Evolutionary conservation across 2,888 invertebrate species (phyloP), one percentile per base, ranked within the genome.

Genomic region (Tenthredo scrophulariae): DNA sequence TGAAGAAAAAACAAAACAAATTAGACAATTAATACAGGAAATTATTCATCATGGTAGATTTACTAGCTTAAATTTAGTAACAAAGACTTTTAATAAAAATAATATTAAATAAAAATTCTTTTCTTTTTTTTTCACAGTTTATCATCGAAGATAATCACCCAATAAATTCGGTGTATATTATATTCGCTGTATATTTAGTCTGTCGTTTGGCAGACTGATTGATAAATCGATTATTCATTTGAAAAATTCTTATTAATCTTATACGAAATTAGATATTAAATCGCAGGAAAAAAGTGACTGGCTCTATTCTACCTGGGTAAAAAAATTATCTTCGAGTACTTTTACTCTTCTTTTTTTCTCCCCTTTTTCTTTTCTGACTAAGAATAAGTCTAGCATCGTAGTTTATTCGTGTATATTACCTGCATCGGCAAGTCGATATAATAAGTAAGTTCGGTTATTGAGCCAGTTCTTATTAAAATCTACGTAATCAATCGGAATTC

Each of bases 401-500:
- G 58, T 80, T 80, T 40, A 33, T 80, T 58, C 80, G 37, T n/a
- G 40, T 80, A 37, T 65, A 58, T 6, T 62, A 40, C 33, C 18
- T 33, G 1, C 37, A 65, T 85, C 29, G 75, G 15, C 58, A 26
- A 86, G 79, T 82, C 46, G 67, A 84, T 33, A 65, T 84, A 13
- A n/a, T n/a, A 0, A 33, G 33, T 33, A 37, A 65, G 46, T 74
- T 77, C 65, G 18, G 22, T 77, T 84, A 77, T 40, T 58, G 22
- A 84, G 77, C 77, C 77, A 77, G 77, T 77, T 77, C 50, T 29
- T 50, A n/a, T 54, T 7, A 29, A 26, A 46, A 22, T n/a, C 37
- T 37, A n/a, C 54, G 6, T 50, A 50, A 50, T 77, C 50, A 50
- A 54, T 77, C 50, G 46, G 46, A 54, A 77, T 77, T 54, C 26